Conservation (phyloP, 1,140 invertebrate species). For the Drosophila arawakana region DNA sequence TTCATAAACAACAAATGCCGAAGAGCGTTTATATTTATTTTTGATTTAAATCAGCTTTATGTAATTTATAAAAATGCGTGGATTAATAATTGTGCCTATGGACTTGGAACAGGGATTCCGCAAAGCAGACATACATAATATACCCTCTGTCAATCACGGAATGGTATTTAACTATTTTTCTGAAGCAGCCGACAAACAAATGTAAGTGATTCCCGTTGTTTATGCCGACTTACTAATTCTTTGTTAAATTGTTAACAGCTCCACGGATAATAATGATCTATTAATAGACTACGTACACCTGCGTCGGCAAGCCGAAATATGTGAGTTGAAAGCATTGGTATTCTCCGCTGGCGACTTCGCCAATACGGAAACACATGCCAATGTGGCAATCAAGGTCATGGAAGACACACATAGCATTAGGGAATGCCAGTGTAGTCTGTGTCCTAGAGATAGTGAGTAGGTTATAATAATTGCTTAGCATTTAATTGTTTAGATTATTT, state of each 20-base stretch:
- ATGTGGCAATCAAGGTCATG: slow-evolving; percentile 57
- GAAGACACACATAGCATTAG: slow-evolving; percentile 46
- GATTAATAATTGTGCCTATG: slow-evolving; percentile 75
- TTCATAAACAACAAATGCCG: not conserved
- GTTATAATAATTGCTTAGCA: not conserved
- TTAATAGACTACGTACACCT: slow-evolving; percentile 76
- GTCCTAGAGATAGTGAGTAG: slow-evolving; percentile 32
- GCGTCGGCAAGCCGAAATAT: slow-evolving; percentile 46
- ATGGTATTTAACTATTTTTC: slow-evolving; percentile 70
- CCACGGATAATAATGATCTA: slow-evolving; percentile 58
- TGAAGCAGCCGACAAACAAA: slow-evolving; percentile 45
- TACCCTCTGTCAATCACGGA: slow-evolving; percentile 62
- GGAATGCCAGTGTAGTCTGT: slow-evolving; percentile 62
- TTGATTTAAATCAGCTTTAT: not conserved
- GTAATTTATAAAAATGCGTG: slow-evolving; percentile 43
- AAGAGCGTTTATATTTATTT: not conserved
- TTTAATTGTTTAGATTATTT: not conserved
- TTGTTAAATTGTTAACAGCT: slow-evolving; percentile 16
- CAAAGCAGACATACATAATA: slow-evolving; percentile 69
- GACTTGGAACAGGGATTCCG: slow-evolving; percentile 75
- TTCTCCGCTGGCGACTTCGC: slow-evolving; percentile 58
- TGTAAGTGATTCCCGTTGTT: slow-evolving; percentile 40
- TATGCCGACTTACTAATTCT: not conserved
- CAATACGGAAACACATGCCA: slow-evolving; percentile 66
- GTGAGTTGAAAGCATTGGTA: slow-evolving; percentile 62